Conservation (phyloP, 2,797 vertebrate genomes). For the Phalloptychus januarius region DNA sequence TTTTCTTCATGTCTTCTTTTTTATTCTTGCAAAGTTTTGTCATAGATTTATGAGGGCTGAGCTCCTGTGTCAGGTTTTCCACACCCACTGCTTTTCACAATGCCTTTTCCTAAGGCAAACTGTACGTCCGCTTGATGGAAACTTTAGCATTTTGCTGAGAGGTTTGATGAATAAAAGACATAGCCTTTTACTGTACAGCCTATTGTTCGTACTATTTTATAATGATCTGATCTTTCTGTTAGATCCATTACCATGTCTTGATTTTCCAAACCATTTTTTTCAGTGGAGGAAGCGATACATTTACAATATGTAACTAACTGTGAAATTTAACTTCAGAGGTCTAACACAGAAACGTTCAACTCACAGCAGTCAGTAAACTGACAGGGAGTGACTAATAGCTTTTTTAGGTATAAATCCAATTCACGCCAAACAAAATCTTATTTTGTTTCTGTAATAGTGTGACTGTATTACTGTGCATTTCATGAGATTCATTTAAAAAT, state of each 20-base stretch:
- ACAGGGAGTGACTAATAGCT: constrained; percentile 82
- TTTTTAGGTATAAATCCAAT: constrained; percentile 80
- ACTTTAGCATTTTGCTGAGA: constrained; percentile 67
- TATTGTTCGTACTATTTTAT: constrained; percentile 48
- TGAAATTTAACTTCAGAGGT: constrained; percentile 69
- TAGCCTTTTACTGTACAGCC: constrained; percentile 32
- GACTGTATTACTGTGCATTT: constrained; percentile 84
- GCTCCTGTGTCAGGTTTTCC: constrained; percentile 66
- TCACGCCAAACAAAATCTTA: constrained; percentile 84
- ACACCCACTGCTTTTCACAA: constrained; percentile 68
- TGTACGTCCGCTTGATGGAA: constrained; percentile 66
- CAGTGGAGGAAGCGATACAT: constrained; percentile 53
- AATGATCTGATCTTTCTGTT: constrained; percentile 50
- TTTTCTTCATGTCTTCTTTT: constrained; percentile 64
- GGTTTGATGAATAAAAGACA: constrained; percentile 68
- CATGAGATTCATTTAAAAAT: constrained; percentile 81
- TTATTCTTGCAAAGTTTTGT: constrained; percentile 79
- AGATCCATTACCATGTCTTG: constrained; percentile 55
- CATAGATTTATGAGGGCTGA: constrained; percentile 82
- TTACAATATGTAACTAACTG: constrained; percentile 64
- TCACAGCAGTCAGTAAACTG: constrained; percentile 75
- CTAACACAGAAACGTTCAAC: constrained; percentile 70
- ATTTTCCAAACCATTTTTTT: constrained; percentile 55
- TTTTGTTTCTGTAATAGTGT: constrained; percentile 83
- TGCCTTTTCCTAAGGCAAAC: constrained; percentile 59